Evolutionary conservation across 1,140 invertebrate species (phyloP).

Genomic region (Capitella teleta): DNA sequence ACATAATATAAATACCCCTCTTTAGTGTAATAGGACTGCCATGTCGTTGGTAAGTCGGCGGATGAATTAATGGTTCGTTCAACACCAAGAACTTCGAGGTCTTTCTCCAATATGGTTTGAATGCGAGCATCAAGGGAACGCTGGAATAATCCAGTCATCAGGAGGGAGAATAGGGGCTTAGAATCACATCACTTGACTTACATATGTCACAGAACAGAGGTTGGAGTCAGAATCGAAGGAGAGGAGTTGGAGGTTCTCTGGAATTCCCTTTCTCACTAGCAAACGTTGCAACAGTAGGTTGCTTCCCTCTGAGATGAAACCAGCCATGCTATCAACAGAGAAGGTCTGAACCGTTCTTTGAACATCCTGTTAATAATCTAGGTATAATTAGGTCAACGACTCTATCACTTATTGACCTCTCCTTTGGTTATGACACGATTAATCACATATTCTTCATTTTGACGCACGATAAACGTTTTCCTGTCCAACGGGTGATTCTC

Average conservation of each 20-base stretch:
- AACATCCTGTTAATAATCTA: constrained; percentile 24
- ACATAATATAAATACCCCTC: no score
- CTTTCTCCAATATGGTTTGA: constrained; percentile 28
- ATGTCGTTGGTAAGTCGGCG: constrained; percentile 35
- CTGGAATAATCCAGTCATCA: constrained; percentile 16
- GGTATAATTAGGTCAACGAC: no score
- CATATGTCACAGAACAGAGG: constrained; percentile 35
- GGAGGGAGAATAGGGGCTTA: not conserved
- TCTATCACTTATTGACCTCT: no score
- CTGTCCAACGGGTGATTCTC: constrained; percentile 36
- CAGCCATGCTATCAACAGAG: constrained; percentile 26
- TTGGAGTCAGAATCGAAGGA: constrained; percentile 41
- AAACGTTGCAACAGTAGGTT: constrained; percentile 38
- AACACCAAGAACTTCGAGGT: constrained; percentile 32
- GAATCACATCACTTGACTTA: constrained; percentile 20
- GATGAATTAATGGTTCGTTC: constrained; percentile 36
- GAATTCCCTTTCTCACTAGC: constrained; percentile 30
- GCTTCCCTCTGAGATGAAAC: constrained; percentile 40
- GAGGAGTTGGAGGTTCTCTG: constrained; percentile 28
- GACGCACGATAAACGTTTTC: constrained; percentile 32
- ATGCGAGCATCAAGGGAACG: constrained; percentile 25
- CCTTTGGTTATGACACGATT: constrained; percentile 38
- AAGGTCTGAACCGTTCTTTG: constrained; percentile 27
- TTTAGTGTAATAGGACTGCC: constrained; percentile 38
- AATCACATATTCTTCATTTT: constrained; percentile 23